Evolutionary conservation across 2,888 invertebrate genomes (phyloP).

Genomic region (Thera obeliscata): DNA sequence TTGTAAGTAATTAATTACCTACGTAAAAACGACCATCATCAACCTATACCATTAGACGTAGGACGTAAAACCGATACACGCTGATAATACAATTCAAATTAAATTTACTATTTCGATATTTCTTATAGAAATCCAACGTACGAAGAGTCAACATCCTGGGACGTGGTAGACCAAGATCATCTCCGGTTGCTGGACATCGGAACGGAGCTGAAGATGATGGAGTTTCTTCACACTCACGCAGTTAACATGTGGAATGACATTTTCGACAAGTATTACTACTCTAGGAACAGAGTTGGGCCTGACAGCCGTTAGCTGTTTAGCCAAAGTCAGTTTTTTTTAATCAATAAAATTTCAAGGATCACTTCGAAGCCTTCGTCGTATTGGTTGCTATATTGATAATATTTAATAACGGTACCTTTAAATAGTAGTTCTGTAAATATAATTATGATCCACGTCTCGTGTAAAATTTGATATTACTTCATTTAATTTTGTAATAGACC

Average conservation of each 20-base stretch:
- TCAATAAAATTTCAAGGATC: no score
- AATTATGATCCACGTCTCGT: no score
- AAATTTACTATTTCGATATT: background rate
- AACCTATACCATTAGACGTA: background rate
- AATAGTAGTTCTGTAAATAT: no score
- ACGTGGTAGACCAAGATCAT: slow-evolving; percentile 48
- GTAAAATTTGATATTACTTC: no score
- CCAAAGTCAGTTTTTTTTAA: no score
- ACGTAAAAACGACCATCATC: no score
- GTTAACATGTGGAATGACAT: slow-evolving; percentile 66
- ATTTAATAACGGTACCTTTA: no score
- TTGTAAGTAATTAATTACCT: slow-evolving; percentile 57
- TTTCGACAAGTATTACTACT: slow-evolving; percentile 71
- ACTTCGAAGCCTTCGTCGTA: no score
- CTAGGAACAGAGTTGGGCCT: slow-evolving; percentile 44
- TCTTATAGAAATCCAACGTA: slow-evolving; percentile 34
- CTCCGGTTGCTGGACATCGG: slow-evolving; percentile 63
- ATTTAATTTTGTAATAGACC: background rate
- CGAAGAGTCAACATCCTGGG: slow-evolving; percentile 52
- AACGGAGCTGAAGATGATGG: slow-evolving; percentile 58
- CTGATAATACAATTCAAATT: background rate
- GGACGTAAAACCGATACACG: background rate
- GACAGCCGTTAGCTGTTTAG: slow-evolving; percentile 2
- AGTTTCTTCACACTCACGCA: slow-evolving; percentile 54
- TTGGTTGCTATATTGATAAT: no score